phyloP scores from a whole-genome alignment of 2,888 invertebrate species.

The Phyllotreta cruciferae region DNA sequence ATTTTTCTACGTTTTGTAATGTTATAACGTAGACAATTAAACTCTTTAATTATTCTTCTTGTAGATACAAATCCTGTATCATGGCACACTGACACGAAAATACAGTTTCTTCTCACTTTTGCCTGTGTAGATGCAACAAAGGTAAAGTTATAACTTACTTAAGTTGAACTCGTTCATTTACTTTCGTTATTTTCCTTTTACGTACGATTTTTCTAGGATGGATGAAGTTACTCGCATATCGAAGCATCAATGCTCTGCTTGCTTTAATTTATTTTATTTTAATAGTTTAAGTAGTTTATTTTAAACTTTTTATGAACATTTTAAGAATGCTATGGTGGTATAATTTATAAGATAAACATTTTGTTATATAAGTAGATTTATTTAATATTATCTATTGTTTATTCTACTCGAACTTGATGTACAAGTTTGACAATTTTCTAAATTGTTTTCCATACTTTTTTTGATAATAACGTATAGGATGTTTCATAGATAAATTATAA shows the following conservation, averaged over 20 bases:
- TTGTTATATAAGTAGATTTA: too few relatives aligned
- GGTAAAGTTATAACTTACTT: constrained; percentile 33
- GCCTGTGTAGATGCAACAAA: constrained; percentile 46
- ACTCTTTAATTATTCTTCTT: constrained; percentile 28
- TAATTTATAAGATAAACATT: too few relatives aligned
- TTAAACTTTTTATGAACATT: not conserved
- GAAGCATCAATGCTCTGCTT: constrained; percentile 7
- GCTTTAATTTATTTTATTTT: constrained; percentile 15
- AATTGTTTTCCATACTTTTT: too few relatives aligned
- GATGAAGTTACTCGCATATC: not conserved
- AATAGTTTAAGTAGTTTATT: not conserved
- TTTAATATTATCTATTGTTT: too few relatives aligned
- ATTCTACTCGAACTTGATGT: too few relatives aligned
- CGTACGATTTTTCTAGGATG: constrained; percentile 9
- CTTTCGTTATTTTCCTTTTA: constrained; percentile 8
- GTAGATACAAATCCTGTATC: constrained; percentile 37
- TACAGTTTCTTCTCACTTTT: constrained; percentile 44
- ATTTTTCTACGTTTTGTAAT: constrained; percentile 26
- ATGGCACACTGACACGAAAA: constrained; percentile 40
- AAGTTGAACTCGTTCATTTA: not conserved
- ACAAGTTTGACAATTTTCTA: too few relatives aligned
- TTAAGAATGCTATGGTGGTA: too few relatives aligned
- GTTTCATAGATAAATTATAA: too few relatives aligned
- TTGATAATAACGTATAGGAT: too few relatives aligned
- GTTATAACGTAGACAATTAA: constrained; percentile 26